Evolutionary conservation across 2,113 vertebrate species (phyloP).

Genomic region (Okapia johnstoni): DNA sequence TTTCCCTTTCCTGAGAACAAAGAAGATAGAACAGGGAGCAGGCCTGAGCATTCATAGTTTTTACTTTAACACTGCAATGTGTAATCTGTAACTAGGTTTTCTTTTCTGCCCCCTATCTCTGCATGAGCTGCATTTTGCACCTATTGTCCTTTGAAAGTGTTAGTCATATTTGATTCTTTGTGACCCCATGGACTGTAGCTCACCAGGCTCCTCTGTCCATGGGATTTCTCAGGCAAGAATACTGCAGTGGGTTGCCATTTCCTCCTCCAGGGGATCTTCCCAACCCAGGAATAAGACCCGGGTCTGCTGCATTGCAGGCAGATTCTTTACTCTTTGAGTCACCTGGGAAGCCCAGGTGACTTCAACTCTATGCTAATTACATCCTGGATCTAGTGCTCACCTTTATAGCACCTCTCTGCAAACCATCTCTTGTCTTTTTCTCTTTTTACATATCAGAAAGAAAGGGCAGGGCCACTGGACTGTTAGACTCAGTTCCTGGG

Average conservation of each 20-base stretch:
- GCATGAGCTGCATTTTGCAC: not conserved
- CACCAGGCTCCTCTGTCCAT: not conserved
- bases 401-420: not conserved
- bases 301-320: not conserved
- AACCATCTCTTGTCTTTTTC: not conserved
- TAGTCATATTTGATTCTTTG: not conserved
- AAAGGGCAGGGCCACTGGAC: not conserved
- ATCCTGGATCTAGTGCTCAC: not conserved
- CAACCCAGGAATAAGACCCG: not conserved
- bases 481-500: not conserved
- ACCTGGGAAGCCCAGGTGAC: not conserved
- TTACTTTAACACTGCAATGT: not conserved
- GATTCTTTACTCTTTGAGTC: not conserved
- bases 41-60: not conserved
- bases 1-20: not conserved
- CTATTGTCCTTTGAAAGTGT: not conserved
- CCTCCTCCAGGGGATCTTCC: not conserved
- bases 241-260: not conserved
- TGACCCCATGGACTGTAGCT: not conserved
- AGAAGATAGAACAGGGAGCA: not conserved
- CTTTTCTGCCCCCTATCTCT: not conserved
- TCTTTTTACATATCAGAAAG: not conserved
- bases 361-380: not conserved
- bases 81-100: not conserved
- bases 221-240: not conserved